Evolutionary conservation across 92 coral and sea anemone genomes (phyloP).

Genomic region (Umimayanthus chanpuru): DNA sequence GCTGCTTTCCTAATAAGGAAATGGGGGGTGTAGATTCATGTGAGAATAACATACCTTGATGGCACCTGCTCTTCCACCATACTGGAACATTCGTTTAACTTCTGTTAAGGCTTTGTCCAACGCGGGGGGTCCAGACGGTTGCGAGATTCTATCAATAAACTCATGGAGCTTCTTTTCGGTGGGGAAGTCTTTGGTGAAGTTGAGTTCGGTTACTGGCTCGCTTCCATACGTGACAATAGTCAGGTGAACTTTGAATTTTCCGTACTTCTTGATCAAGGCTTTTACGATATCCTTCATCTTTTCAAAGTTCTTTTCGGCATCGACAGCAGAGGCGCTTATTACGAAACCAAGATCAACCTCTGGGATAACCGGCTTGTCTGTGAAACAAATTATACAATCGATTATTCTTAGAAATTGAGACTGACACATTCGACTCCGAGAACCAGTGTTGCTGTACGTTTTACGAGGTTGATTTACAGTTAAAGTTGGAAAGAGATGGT

Average conservation of each 20-base stretch:
- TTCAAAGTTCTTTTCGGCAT: constrained; percentile 58
- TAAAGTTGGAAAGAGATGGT: too few relatives aligned
- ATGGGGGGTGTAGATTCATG: too few relatives aligned
- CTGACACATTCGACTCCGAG: background rate
- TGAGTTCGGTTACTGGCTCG: constrained; percentile 33
- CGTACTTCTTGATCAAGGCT: constrained; percentile 63
- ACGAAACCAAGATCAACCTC: constrained; percentile 86
- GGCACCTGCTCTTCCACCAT: constrained; percentile 53
- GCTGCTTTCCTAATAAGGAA: too few relatives aligned
- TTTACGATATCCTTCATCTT: constrained; percentile 72
- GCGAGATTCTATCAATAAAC: constrained; percentile 43
- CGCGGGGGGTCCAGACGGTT: constrained; percentile 26
- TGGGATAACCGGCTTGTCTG: constrained; percentile 52
- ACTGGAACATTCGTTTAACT: constrained; percentile 18
- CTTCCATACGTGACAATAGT: constrained; percentile 48
- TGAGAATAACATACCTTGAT: constrained; percentile 6
- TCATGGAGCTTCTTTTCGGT: constrained; percentile 38
- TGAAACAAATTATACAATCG: background rate
- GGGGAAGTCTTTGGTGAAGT: constrained; percentile 39
- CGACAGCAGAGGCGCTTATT: constrained; percentile 71
- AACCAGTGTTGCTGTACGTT: background rate
- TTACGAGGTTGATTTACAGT: too few relatives aligned
- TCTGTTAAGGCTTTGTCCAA: constrained; percentile 45
- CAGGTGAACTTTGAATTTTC: constrained; percentile 57
- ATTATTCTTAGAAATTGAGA: background rate